phyloP scores from a whole-genome alignment of 2,113 vertebrate genomes.

The Mobula birostris region DNA sequence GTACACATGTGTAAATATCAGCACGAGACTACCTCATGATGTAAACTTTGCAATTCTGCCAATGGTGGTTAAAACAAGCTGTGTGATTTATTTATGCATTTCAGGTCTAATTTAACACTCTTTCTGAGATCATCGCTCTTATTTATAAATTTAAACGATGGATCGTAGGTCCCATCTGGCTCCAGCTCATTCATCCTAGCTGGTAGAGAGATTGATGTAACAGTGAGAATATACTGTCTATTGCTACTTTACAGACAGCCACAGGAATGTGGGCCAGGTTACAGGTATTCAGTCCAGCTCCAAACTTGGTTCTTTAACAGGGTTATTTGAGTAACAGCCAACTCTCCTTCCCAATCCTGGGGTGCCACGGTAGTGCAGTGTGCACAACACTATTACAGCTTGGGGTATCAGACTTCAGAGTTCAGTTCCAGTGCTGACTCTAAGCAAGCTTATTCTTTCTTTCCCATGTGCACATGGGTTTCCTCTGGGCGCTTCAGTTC shows the following conservation, averaged over 20 bases:
- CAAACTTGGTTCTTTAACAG: neutral
- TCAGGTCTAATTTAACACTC: neutral
- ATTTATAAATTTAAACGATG: neutral
- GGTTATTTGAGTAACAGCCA: neutral
- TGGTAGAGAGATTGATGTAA: neutral
- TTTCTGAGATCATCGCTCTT: neutral
- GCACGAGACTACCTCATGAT: neutral
- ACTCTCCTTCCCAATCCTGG: neutral
- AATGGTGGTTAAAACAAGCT: neutral
- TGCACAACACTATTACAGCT: too few species aligned
- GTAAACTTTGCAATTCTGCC: neutral
- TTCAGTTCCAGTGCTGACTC: too few species aligned
- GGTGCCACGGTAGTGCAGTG: too few species aligned
- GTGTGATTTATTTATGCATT: constrained; percentile 16
- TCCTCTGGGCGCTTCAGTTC: too few species aligned
- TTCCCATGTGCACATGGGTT: too few species aligned
- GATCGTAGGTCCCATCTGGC: neutral
- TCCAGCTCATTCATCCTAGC: neutral
- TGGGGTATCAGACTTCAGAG: too few species aligned
- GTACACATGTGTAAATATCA: neutral
- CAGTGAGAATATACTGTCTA: neutral
- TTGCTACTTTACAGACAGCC: neutral
- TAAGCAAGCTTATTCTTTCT: too few species aligned
- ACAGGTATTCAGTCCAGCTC: neutral
- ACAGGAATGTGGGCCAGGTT: neutral